These are phyloP conservation scores for Pygocentrus nattereri DNA, from an alignment of 2,797 vertebrate species.

Conservation along the genomic window DNA sequence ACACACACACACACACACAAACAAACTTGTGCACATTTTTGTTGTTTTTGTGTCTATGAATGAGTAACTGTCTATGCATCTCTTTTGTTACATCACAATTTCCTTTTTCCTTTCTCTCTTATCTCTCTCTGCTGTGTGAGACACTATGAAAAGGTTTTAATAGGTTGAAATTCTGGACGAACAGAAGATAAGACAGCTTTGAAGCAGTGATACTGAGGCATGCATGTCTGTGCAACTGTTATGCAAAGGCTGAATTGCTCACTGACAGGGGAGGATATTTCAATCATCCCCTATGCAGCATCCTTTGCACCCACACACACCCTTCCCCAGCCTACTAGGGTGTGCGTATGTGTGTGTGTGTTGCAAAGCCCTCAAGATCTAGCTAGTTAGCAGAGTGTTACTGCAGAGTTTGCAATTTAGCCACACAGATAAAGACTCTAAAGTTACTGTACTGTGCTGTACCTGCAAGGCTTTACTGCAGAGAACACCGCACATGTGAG, in stretches of 20 bases:
- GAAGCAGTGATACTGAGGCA: neutral
- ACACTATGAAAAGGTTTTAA: neutral
- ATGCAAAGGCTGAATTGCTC: slow-evolving; percentile 7
- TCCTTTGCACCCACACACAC: neutral
- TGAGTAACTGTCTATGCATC: no score
- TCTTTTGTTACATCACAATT: no score
- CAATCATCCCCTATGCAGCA: slow-evolving; percentile 6
- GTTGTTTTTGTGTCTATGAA: no score
- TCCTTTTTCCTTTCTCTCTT: neutral
- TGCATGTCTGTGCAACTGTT: neutral
- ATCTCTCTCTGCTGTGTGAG: neutral
- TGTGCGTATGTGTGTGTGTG: neutral
- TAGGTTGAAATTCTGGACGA: neutral
- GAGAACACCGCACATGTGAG: neutral
- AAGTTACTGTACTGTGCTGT: slow-evolving; percentile 67
- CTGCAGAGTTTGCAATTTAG: slow-evolving; percentile 71
- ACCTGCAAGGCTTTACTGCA: slow-evolving; percentile 61
- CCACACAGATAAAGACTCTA: slow-evolving; percentile 55
- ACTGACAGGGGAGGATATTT: slow-evolving; percentile 7
- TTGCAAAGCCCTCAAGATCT: slow-evolving; percentile 42
- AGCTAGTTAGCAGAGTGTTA: slow-evolving; percentile 62
- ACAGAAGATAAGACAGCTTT: neutral
- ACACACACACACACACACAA: no score
- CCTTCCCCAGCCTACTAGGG: neutral
- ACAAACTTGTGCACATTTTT: no score